Evolutionary conservation across 2,888 invertebrate species (phyloP).

Genomic region (Lasioglossum zephyrum): DNA sequence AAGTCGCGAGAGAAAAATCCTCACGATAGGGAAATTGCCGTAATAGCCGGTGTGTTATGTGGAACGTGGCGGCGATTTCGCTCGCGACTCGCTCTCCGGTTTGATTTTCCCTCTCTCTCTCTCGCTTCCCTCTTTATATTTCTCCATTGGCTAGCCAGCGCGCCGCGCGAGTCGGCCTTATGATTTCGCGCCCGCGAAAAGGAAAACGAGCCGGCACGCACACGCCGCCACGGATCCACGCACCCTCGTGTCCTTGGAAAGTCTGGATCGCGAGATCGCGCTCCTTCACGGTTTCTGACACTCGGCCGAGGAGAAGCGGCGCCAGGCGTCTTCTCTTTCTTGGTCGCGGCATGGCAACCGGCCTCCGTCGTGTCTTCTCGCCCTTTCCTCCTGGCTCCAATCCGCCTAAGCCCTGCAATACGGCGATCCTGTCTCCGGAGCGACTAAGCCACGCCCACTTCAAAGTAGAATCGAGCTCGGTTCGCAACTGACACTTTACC

Average conservation of each 20-base stretch:
- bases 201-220: conserved; percentile 64
- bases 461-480: not conserved
- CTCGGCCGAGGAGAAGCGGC: conserved; percentile 36
- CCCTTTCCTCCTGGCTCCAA: not conserved
- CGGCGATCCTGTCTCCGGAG: not conserved
- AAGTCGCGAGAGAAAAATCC: conserved; percentile 44
- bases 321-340: conserved; percentile 15
- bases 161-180: not conserved
- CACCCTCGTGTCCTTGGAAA: conserved; percentile 73
- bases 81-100: conserved; percentile 21
- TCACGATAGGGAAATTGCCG: conserved; percentile 55
- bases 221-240: conserved; percentile 58
- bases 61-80: conserved; percentile 67
- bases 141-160: conserved; percentile 8
- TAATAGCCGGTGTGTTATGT: conserved; percentile 60
- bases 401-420: not conserved
- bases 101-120: conserved; percentile 8
- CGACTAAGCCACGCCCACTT: not conserved
- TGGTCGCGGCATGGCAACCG: conserved; percentile 60
- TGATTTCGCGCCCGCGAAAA: conserved; percentile 66
- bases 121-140: conserved; percentile 45
- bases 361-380: not conserved
- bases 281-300: conserved; percentile 78
- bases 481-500: not conserved
- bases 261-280: conserved; percentile 64